Conservation (phyloP, 2,113 vertebrate genomes). For the Petrocephalus zakoni region DNA sequence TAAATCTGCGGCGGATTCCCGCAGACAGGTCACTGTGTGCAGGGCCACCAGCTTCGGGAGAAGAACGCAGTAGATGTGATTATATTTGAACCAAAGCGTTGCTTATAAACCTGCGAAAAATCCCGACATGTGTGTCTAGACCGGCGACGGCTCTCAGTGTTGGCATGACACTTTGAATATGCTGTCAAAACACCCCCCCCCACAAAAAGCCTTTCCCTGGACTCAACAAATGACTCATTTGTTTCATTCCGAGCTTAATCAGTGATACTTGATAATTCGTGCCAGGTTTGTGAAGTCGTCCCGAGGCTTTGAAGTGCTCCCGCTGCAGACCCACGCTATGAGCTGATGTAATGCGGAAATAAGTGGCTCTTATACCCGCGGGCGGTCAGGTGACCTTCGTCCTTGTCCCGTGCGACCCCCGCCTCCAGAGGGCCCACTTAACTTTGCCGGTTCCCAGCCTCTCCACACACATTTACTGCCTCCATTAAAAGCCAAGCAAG, state of each 20-base stretch:
- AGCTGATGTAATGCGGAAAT: background rate
- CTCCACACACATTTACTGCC: background rate
- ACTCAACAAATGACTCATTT: background rate
- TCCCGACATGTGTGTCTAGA: background rate
- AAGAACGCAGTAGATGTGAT: background rate
- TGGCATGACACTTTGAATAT: background rate
- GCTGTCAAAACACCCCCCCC: background rate
- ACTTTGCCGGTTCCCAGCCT: background rate
- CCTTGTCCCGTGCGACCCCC: background rate
- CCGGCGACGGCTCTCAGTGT: background rate
- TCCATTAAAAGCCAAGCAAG: background rate
- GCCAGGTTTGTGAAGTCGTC: slow-evolving; percentile 5
- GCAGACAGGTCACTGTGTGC: background rate
- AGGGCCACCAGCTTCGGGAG: background rate
- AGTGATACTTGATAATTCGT: slow-evolving; percentile 1
- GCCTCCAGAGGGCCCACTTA: slow-evolving; percentile 8
- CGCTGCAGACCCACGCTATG: background rate
- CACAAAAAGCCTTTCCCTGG: background rate
- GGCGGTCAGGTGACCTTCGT: background rate
- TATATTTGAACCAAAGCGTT: background rate
- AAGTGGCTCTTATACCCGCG: background rate
- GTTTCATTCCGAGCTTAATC: background rate
- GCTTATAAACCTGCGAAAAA: background rate
- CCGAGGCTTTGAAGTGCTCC: background rate
- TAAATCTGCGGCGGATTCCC: background rate